phyloP scores from a whole-genome alignment of 2,113 vertebrate species.

The Eulemur rufifrons region DNA sequence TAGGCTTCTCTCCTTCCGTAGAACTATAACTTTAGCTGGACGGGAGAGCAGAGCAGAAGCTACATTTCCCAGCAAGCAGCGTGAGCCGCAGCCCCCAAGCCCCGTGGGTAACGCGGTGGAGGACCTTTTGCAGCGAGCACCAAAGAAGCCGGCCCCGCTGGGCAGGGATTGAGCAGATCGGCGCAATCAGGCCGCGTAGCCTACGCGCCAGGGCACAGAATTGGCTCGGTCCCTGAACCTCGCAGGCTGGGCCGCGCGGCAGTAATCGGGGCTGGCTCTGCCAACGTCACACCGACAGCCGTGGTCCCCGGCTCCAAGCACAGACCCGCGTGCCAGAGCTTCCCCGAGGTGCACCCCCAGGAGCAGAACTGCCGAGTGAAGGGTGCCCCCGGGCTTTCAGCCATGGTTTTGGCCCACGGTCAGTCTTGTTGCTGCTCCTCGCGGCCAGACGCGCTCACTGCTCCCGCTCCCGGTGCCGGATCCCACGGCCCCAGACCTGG shows the following conservation, averaged over 20 bases:
- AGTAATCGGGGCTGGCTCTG: neutral
- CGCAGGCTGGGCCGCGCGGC: neutral
- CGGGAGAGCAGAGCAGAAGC: neutral
- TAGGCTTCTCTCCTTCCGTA: neutral
- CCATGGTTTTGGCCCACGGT: neutral
- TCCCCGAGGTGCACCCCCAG: neutral
- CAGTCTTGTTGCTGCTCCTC: neutral
- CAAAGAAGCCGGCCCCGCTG: neutral
- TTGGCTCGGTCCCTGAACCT: neutral
- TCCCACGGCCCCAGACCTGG: neutral
- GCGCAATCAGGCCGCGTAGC: neutral
- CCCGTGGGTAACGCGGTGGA: neutral
- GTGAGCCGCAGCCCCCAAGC: neutral
- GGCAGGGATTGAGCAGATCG: too few species aligned
- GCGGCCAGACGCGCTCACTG: neutral
- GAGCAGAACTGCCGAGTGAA: neutral
- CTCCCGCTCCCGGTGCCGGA: neutral
- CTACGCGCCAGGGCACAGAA: rapidly evolving
- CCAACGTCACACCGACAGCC: neutral
- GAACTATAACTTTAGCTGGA: neutral
- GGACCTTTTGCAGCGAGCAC: neutral
- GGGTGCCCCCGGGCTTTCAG: neutral
- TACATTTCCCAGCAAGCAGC: neutral
- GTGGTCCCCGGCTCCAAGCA: neutral
- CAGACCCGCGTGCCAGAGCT: neutral